phyloP scores from a whole-genome alignment of 1,140 invertebrate species.

The Agraylea sexmaculata region DNA sequence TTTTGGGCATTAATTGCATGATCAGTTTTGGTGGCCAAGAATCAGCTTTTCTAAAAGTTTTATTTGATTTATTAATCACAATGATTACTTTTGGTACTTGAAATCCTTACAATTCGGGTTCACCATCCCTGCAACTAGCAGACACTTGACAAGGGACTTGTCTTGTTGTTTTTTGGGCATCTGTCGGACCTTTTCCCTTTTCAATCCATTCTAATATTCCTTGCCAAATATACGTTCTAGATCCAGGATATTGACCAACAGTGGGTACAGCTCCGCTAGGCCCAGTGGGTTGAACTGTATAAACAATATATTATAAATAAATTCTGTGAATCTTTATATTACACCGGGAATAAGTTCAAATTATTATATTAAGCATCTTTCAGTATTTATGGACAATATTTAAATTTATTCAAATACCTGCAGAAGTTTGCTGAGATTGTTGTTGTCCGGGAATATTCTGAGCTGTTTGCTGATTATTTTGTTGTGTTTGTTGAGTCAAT shows the following conservation, averaged over 20 bases:
- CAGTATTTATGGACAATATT: too few species aligned
- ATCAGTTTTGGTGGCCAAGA: conserved; percentile 85
- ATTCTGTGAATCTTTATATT: conserved; percentile 1
- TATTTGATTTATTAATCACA: conserved; percentile 6
- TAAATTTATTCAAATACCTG: conserved; percentile 22
- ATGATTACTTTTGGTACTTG: not conserved
- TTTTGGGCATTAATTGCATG: conserved; percentile 89
- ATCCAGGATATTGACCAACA: conserved; percentile 27
- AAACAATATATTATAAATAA: too few species aligned
- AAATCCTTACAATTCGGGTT: conserved; percentile 65
- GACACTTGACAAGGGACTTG: conserved; percentile 76
- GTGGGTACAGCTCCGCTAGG: not conserved
- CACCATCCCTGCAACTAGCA: conserved; percentile 63
- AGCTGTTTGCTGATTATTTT: conserved; percentile 5
- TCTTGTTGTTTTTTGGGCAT: conserved; percentile 66
- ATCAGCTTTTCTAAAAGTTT: conserved; percentile 53
- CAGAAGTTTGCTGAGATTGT: conserved; percentile 10
- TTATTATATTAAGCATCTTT: too few species aligned
- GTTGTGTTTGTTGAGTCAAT: conserved; percentile 12
- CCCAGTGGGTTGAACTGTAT: too few species aligned
- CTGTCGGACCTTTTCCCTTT: conserved; percentile 59
- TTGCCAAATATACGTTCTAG: conserved; percentile 69
- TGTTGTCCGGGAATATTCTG: conserved; percentile 9
- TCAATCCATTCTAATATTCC: conserved; percentile 87
- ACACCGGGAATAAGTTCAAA: too few species aligned